phyloP scores from a whole-genome alignment of 1,140 invertebrate species.

The Bilobella aurantiaca region DNA sequence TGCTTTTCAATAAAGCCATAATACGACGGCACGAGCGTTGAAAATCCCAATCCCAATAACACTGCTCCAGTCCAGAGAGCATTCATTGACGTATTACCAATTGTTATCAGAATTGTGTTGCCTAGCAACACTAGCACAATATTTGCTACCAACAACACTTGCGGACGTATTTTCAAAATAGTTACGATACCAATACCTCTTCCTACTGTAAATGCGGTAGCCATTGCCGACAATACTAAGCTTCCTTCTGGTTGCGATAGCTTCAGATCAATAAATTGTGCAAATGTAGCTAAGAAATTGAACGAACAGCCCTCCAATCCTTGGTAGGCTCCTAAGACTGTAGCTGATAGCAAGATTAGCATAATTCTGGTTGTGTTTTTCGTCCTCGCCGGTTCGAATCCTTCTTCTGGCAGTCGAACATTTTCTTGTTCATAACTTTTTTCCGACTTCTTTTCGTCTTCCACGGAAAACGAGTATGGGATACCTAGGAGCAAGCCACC shows the following conservation, averaged over 20 bases:
- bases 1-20: no score
- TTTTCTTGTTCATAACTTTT: background rate
- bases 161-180: slow-evolving; percentile 11
- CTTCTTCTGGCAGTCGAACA: background rate
- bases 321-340: slow-evolving; percentile 7
- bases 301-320: slow-evolving; percentile 18
- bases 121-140: no score
- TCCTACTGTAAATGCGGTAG: slow-evolving; percentile 17
- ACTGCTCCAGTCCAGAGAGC: no score
- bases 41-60: no score
- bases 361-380: no score
- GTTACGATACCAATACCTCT: slow-evolving; percentile 4
- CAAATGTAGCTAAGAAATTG: slow-evolving; percentile 22
- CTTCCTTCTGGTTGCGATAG: slow-evolving; percentile 10
- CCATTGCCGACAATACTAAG: slow-evolving; percentile 11
- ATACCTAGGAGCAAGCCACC: background rate
- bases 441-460: background rate
- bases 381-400: no score
- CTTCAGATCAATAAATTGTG: slow-evolving; percentile 9
- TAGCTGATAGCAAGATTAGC: background rate
- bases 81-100: no score
- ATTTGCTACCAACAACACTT: no score
- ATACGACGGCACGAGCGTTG: no score
- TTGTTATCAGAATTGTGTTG: no score
- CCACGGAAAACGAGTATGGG: background rate